Conservation (phyloP, 37 sponge, comb jelly and placozoan species). For the Chondrosia reniformis region DNA sequence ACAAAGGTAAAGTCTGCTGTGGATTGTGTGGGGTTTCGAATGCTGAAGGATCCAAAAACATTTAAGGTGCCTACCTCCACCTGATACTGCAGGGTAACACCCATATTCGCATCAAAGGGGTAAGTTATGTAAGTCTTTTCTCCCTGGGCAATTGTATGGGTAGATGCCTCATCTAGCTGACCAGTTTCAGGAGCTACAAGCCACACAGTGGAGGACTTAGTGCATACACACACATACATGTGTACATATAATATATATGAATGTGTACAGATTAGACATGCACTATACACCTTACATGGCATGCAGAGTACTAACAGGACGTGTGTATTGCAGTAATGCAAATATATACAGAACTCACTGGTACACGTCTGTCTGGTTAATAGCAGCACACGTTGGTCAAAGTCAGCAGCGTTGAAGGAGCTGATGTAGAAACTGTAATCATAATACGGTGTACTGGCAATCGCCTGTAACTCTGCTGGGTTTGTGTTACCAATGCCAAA, state of each 20-base stretch:
- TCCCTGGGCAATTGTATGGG: background rate
- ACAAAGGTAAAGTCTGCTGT: constrained; percentile 9
- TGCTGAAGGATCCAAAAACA: background rate
- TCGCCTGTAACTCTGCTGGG: background rate
- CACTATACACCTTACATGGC: no score
- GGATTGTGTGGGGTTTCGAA: background rate
- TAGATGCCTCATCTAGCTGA: background rate
- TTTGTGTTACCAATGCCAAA: constrained; percentile 16
- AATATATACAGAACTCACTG: background rate
- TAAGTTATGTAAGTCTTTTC: background rate
- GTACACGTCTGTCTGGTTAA: constrained; percentile 1
- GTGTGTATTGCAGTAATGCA: no score
- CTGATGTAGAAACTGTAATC: constrained; percentile 5
- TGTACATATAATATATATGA: background rate
- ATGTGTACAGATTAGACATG: no score
- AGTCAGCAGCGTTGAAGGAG: background rate
- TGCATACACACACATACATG: background rate
- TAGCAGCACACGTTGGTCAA: background rate
- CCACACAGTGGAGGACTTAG: background rate
- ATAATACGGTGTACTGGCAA: background rate
- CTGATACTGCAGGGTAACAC: background rate
- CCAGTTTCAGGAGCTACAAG: background rate
- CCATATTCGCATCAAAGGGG: background rate
- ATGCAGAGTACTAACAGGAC: no score
- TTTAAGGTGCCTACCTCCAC: background rate